Evolutionary conservation across 2,113 vertebrate genomes (phyloP).

Genomic region (Diphyllodes magnificus): DNA sequence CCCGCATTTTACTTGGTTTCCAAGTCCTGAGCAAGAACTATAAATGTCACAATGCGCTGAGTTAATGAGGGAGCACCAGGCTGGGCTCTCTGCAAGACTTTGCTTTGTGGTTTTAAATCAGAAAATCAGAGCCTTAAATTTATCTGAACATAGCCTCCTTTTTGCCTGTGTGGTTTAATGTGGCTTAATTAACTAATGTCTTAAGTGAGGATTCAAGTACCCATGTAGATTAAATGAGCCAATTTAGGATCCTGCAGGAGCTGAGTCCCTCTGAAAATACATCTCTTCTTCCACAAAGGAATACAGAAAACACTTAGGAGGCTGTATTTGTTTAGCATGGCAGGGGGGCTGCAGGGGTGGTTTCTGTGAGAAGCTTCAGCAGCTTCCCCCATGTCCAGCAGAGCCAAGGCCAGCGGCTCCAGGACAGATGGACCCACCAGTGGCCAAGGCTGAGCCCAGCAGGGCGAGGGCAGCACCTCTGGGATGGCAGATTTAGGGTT

Average conservation of each 20-base stretch:
- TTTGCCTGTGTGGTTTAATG: constrained; percentile 64
- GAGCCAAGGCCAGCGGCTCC: not conserved
- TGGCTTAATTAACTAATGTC: constrained; percentile 76
- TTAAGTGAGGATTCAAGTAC: constrained; percentile 71
- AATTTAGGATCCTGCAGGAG: constrained; percentile 70
- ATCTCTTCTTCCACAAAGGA: constrained; percentile 2
- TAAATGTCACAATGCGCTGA: constrained; percentile 29
- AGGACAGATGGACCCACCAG: accelerated
- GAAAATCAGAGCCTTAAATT: constrained; percentile 68
- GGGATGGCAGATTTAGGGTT: accelerated
- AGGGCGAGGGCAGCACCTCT: not conserved
- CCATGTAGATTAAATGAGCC: constrained; percentile 70
- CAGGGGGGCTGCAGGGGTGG: not conserved
- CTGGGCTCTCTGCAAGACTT: constrained; percentile 28
- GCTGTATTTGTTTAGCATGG: not conserved
- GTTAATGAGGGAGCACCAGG: constrained; percentile 43
- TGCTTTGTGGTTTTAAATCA: constrained; percentile 62
- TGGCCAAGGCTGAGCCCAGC: not conserved
- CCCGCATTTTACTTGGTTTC: not conserved
- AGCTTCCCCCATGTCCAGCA: not conserved
- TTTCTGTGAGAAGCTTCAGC: not conserved
- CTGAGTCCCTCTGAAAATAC: constrained; percentile 46
- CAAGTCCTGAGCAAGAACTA: not conserved
- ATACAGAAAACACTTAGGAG: constrained; percentile 4
- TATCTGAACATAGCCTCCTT: constrained; percentile 67